phyloP scores from a whole-genome alignment of 2,888 invertebrate species.

The Romanomermis culicivorax region DNA sequence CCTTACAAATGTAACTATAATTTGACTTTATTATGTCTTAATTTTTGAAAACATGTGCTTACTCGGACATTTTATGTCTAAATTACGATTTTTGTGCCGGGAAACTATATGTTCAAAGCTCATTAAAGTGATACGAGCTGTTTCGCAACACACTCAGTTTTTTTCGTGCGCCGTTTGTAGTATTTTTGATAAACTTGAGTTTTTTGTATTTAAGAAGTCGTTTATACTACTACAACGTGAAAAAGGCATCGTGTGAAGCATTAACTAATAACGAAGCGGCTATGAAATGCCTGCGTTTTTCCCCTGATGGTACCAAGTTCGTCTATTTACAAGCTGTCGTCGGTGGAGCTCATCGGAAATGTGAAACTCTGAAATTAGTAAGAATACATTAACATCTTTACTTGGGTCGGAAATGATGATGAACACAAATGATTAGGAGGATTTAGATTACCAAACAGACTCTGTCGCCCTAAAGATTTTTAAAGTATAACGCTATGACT shows the following conservation, averaged over 20 bases:
- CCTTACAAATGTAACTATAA: no score
- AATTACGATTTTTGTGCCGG: background rate
- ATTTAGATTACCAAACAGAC: no score
- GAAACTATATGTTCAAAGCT: no score
- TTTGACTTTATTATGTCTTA: no score
- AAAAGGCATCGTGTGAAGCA: constrained; percentile 13
- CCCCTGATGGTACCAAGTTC: constrained; percentile 15
- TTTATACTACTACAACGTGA: constrained; percentile 20
- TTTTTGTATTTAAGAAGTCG: constrained; percentile 18
- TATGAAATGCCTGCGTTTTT: constrained; percentile 13
- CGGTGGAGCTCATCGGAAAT: constrained; percentile 21
- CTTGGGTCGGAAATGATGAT: background rate
- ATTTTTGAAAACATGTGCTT: no score
- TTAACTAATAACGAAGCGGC: constrained; percentile 12
- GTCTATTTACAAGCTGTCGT: constrained; percentile 16
- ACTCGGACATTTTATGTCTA: no score
- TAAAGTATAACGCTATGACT: no score
- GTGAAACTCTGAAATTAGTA: constrained; percentile 11
- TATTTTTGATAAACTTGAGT: no score
- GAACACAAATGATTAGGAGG: background rate
- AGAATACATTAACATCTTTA: background rate
- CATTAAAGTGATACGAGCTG: no score
- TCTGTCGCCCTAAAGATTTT: no score
- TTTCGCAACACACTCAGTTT: no score
- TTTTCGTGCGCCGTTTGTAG: no score